Evolutionary conservation across 2,113 vertebrate genomes (phyloP).

Genomic region (Aptenodytes forsteri): DNA sequence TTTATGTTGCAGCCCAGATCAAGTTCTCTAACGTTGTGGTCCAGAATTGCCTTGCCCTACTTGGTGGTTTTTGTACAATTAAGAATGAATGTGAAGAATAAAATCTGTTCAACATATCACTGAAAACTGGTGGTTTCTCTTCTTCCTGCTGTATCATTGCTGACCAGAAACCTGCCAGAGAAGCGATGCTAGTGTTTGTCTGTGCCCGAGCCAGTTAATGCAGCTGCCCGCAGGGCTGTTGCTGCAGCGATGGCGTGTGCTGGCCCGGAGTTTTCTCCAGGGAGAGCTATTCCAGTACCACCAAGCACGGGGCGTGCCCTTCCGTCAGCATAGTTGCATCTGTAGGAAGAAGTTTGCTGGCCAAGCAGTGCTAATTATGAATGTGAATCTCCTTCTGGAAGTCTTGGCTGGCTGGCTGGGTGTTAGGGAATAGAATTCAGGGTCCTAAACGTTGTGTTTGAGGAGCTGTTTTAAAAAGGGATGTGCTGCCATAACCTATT

Average conservation of each 20-base stretch:
- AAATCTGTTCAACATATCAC: constrained; percentile 29
- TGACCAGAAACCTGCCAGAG: neutral
- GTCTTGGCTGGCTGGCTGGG: neutral
- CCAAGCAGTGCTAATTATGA: neutral
- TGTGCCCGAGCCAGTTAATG: neutral
- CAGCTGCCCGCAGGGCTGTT: neutral
- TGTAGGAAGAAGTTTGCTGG: neutral
- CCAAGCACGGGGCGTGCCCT: accelerated
- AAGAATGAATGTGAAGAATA: constrained; percentile 49
- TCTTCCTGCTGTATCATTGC: neutral
- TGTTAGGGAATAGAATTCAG: neutral
- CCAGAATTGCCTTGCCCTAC: neutral
- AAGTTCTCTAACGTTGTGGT: neutral
- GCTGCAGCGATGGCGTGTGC: no score
- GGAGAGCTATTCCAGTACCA: neutral
- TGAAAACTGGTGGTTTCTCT: neutral
- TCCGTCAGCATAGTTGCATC: neutral
- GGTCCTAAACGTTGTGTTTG: neutral
- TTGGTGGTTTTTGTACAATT: constrained; percentile 13
- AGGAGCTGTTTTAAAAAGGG: neutral
- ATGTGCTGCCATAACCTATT: neutral
- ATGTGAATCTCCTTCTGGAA: neutral
- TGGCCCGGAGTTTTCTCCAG: accelerated
- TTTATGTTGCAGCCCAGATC: constrained; percentile 3
- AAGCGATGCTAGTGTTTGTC: accelerated